Base-by-base conservation (phyloP, 2,113 vertebrate species). In the Hiodon alosoides region DNA sequence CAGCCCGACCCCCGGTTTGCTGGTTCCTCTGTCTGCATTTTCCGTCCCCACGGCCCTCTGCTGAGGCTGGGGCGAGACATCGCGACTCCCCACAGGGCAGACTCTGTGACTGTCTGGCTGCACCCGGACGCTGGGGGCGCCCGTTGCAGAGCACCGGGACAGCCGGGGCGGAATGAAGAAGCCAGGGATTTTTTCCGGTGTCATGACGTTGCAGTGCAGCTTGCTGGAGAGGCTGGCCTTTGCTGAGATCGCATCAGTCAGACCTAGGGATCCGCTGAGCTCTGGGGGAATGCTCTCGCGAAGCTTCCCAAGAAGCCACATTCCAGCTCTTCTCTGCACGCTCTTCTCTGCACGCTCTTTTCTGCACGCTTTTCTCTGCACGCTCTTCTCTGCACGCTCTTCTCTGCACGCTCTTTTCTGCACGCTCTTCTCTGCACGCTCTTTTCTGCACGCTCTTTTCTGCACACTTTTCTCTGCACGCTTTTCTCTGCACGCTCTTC, bases 121-220 rank as follows among this genome's bases (percentile, higher is more conserved):
- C 17, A 55, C 53, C 17, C 11, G 59, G 59, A 68, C 67, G 60
- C 58, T 78, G 7, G 82, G 78, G 0, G 17, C 59, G 67, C 78
- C 77, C 53, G 57, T 57, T 52, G 55, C 31, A 6, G 66, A 67
- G 60, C 68, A 73, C 69, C 73, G 82, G 74, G 79, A 86, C 11
- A 90, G 86, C 50, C 78, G 79, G 0, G 91, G 91, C 4, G 91
- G 91, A 17, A 92, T 80, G 66, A 85, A 91, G 76, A 92, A 92
- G 47, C 91, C 89, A 0, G 91, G 91, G 46, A 92, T 92, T 67
- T 83, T 90, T 31, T 91, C 88, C 11, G 90, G 90, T 2, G 90
- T 92, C 68, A 92, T 83, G 81, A 92, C 76, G 78, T 92, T 92
- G 78, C 73, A 78, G 77, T 87, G 88, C 59, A 91, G 79, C 62